Conservation (phyloP, 2,888 invertebrate genomes). For the Epicampocera succincta region DNA sequence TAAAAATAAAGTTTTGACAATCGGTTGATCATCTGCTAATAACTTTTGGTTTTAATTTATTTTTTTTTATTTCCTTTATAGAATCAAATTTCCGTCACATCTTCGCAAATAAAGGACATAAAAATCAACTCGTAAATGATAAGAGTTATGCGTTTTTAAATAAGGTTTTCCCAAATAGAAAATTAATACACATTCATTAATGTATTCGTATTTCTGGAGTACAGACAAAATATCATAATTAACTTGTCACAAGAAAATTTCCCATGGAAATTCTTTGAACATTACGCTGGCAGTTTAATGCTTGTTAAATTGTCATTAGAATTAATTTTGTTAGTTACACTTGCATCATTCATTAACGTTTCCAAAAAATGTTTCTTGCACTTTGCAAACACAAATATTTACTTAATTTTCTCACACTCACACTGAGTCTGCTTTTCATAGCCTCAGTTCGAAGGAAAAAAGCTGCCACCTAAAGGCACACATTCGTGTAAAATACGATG, state of each 20-base stretch:
- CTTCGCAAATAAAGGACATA: too few species aligned
- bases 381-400: slow-evolving; percentile 49
- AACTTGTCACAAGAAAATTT: slow-evolving; percentile 25
- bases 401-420: slow-evolving; percentile 57
- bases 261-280: background rate
- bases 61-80: too few species aligned
- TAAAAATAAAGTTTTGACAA: too few species aligned
- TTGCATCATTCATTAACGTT: slow-evolving; percentile 43
- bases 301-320: slow-evolving; percentile 53
- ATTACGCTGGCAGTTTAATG: slow-evolving; percentile 39
- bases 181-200: too few species aligned
- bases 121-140: too few species aligned
- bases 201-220: background rate
- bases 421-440: background rate
- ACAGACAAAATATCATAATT: background rate
- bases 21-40: too few species aligned
- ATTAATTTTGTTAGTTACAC: slow-evolving; percentile 59
- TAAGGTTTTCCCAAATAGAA: too few species aligned
- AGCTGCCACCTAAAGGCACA: background rate
- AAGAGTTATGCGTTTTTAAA: too few species aligned
- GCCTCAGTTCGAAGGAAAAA: background rate
- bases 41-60: too few species aligned
- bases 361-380: slow-evolving; percentile 34
- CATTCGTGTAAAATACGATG: slow-evolving; percentile 25
- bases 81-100: too few species aligned